These are phyloP conservation scores for Actinemys pallida DNA, from an alignment of 2,113 vertebrate genomes.

Conservation along the genomic window DNA sequence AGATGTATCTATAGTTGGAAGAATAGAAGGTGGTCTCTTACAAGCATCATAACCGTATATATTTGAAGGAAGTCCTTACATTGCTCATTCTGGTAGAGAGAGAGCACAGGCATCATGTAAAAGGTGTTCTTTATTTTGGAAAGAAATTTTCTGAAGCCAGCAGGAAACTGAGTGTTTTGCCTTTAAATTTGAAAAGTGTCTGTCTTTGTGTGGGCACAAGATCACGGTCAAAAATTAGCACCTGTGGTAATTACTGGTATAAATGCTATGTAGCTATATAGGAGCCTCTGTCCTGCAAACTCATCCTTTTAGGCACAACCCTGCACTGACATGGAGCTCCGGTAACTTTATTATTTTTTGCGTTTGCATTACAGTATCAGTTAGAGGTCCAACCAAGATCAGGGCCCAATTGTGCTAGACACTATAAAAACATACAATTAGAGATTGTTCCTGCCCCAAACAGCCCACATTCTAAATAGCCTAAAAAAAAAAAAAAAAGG, in stretches of 20 bases:
- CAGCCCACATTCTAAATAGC: neutral
- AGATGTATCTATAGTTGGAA: neutral
- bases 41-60: neutral
- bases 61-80: neutral
- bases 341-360: neutral
- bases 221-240: neutral
- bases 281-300: neutral
- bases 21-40: neutral
- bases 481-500: neutral
- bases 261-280: neutral
- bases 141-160: neutral
- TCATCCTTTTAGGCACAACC: neutral
- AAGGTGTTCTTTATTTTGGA: neutral
- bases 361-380: neutral
- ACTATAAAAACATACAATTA: neutral
- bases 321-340: neutral
- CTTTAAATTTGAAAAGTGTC: neutral
- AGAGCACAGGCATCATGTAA: neutral
- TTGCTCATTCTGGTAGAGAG: slow-evolving; percentile 10
- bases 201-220: neutral
- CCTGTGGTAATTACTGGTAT: neutral
- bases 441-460: neutral
- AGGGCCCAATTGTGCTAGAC: neutral
- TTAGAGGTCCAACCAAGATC: neutral
- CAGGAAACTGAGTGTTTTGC: neutral